Percentiles rank a stretch among this genome's conserved stretches.
Evolutionary conservation across 2,888 invertebrate species (phyloP).

Genomic region (Nomada ruficornis): DNA sequence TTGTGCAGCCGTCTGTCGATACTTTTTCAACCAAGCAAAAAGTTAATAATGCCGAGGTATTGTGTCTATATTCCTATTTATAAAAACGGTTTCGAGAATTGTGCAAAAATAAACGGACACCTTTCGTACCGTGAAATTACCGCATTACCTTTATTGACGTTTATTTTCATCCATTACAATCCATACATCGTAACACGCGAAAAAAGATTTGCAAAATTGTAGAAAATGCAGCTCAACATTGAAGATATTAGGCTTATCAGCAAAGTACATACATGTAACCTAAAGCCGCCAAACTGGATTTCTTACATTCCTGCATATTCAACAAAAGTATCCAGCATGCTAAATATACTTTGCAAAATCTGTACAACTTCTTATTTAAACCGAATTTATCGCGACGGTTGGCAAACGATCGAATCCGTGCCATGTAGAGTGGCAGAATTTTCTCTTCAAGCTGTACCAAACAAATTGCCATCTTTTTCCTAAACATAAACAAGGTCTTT

Average conservation of each 20-base stretch:
- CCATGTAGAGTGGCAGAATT: no score
- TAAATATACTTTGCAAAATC: no score
- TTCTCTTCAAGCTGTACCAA: no score
- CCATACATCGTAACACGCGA: not conserved
- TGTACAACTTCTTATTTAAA: no score
- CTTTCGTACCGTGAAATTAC: not conserved
- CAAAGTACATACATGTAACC: not conserved
- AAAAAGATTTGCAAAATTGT: not conserved
- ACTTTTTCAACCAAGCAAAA: slow-evolving; percentile 16
- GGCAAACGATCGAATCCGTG: no score
- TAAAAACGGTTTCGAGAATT: not conserved
- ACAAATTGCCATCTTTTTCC: not conserved
- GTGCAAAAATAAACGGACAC: not conserved
- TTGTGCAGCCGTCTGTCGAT: slow-evolving; percentile 12
- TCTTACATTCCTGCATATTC: no score
- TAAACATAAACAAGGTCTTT: not conserved
- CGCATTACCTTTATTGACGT: not conserved
- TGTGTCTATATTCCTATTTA: not conserved
- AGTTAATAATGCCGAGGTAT: slow-evolving; percentile 14
- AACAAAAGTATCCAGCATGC: no score
- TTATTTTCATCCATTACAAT: not conserved
- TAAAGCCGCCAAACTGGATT: no score
- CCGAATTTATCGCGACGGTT: no score
- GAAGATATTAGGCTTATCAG: not conserved
- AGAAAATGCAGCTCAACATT: not conserved